A percentile compares a stretch with the other conserved stretches of the same genome.
Conservation (phyloP, 2,888 invertebrate species). For the Chloroclystis v-ata region DNA sequence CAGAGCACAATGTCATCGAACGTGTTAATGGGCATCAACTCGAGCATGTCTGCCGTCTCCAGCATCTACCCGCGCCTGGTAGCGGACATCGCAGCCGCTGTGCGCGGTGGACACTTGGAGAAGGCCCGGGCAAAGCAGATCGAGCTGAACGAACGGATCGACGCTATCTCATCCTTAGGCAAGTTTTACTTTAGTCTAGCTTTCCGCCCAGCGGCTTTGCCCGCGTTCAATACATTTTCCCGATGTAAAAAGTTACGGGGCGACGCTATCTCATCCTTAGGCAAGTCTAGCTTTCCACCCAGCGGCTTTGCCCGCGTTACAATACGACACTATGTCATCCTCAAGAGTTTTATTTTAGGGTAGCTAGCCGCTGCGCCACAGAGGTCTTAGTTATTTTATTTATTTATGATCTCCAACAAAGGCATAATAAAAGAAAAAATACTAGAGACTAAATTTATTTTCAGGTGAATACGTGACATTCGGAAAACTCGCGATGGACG, state of each 20-base stretch:
- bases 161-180: conserved; percentile 14
- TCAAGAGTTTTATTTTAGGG: too few relatives aligned
- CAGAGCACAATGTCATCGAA: conserved; percentile 54
- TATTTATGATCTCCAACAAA: too few relatives aligned
- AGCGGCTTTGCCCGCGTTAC: too few relatives aligned
- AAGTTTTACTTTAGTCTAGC: neutral
- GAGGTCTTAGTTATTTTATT: too few relatives aligned
- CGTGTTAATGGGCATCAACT: conserved; percentile 78
- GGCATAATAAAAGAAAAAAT: too few relatives aligned
- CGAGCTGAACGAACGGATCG: conserved; percentile 18
- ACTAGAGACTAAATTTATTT: too few relatives aligned
- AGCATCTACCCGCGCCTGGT: conserved; percentile 72
- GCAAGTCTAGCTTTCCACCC: too few relatives aligned
- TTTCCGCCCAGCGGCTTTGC: too few relatives aligned
- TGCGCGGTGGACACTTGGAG: conserved; percentile 4
- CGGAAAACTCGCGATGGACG: conserved; percentile 78
- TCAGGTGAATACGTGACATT: conserved; percentile 78
- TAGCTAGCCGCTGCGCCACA: too few relatives aligned
- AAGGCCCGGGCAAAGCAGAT: conserved; percentile 15
- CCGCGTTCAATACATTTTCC: too few relatives aligned
- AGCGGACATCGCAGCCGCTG: conserved; percentile 1
- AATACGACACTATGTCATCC: conserved; percentile 16
- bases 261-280: conserved; percentile 14
- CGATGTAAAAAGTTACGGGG: too few relatives aligned
- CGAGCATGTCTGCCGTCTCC: conserved; percentile 79